Evolutionary conservation across 1,140 invertebrate genomes (phyloP).

Genomic region (Helicoverpa armigera): DNA sequence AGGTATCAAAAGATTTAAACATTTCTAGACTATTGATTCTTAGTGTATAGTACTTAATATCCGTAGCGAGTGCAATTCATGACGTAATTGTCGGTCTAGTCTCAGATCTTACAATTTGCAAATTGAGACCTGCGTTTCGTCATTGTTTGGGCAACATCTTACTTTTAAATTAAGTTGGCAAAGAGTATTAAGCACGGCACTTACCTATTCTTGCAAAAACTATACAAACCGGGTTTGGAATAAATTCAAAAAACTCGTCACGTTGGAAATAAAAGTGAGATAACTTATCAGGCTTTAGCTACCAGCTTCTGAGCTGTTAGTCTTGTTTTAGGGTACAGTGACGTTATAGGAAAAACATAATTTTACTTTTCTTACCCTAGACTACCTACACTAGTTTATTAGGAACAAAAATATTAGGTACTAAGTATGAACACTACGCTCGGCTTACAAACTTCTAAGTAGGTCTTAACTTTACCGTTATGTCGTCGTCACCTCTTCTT

Average conservation of each 20-base stretch:
- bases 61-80: not conserved
- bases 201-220: constrained; percentile 1
- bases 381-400: too few relatives aligned
- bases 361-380: too few relatives aligned
- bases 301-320: not conserved
- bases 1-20: not conserved
- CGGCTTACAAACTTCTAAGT: too few relatives aligned
- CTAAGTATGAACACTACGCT: too few relatives aligned
- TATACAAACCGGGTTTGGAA: not conserved
- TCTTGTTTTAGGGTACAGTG: not conserved
- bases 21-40: constrained; percentile 2
- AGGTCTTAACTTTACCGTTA: not conserved
- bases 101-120: constrained; percentile 2
- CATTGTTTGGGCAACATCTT: constrained; percentile 24
- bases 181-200: constrained; percentile 1
- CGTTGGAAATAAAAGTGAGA: constrained; percentile 2
- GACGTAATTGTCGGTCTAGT: not conserved
- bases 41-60: not conserved
- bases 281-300: not conserved
- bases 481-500: not conserved
- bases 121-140: constrained; percentile 22
- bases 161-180: constrained; percentile 2
- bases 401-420: too few relatives aligned
- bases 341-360: not conserved
- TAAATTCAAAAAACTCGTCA: constrained; percentile 4